phyloP scores from a whole-genome alignment of 2,888 invertebrate genomes.

The Drosophila kambysellisi region DNA sequence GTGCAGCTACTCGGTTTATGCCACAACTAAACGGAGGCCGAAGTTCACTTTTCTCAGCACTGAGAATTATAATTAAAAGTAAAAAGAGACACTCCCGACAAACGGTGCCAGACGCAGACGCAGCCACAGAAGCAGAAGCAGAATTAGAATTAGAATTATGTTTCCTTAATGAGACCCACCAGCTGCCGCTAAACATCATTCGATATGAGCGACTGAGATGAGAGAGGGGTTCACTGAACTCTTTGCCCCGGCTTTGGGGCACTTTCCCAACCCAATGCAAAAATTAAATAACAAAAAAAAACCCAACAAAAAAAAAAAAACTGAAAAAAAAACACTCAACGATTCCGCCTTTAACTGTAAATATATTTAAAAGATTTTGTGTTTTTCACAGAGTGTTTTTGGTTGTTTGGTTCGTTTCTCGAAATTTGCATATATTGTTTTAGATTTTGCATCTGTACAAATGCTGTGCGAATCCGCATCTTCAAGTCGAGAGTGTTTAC shows the following conservation, averaged over 20 bases:
- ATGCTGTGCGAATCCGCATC: conserved; percentile 56
- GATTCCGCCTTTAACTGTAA: conserved; percentile 77
- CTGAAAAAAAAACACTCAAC: conserved; percentile 50
- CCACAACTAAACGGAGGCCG: conserved; percentile 47
- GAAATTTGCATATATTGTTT: conserved; percentile 74
- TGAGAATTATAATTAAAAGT: conserved; percentile 73
- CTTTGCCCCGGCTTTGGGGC: conserved; percentile 59
- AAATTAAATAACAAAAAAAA: conserved; percentile 36
- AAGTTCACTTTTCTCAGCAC: conserved; percentile 69
- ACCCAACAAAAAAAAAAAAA: conserved; percentile 8
- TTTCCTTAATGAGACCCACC: conserved; percentile 78
- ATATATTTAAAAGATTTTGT: conserved; percentile 69
- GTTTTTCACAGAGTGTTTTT: conserved; percentile 32
- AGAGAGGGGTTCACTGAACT: conserved; percentile 71
- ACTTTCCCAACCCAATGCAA: conserved; percentile 71
- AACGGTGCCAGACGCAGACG: conserved; percentile 37
- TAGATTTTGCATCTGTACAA: conserved; percentile 54
- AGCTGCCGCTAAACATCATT: conserved; percentile 70
- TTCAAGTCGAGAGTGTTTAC: conserved; percentile 66
- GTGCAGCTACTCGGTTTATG: conserved; percentile 37
- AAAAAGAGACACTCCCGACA: conserved; percentile 68
- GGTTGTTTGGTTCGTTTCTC: conserved; percentile 38
- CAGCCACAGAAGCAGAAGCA: conserved; percentile 28
- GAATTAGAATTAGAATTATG: conserved; percentile 80
- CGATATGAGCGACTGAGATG: conserved; percentile 60